These are phyloP conservation scores for Drosophila picticornis DNA, from an alignment of 2,888 invertebrate genomes.

Conservation along the genomic window DNA sequence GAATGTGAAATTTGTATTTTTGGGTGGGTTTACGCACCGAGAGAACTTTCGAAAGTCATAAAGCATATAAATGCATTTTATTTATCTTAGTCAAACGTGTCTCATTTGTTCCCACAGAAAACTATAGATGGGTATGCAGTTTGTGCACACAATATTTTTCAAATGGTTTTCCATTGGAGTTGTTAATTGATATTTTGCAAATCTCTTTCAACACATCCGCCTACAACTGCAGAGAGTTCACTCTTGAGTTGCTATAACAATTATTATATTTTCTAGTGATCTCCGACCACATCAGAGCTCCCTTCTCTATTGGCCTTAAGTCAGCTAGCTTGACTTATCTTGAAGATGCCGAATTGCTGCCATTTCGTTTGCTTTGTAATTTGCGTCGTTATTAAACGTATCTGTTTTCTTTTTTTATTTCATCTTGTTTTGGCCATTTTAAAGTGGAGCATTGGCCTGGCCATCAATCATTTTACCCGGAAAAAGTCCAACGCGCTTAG, in stretches of 20 bases:
- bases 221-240: not conserved
- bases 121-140: not conserved
- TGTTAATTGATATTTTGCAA: not conserved
- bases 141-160: not conserved
- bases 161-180: not conserved
- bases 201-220: not conserved
- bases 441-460: constrained; percentile 69
- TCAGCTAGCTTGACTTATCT: constrained; percentile 29
- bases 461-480: constrained; percentile 72
- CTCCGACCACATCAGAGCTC: not conserved
- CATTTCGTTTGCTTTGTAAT: constrained; percentile 55
- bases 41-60: constrained; percentile 24
- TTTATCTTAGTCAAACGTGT: not conserved
- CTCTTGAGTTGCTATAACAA: not conserved
- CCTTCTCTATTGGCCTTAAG: not conserved
- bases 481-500: constrained; percentile 43
- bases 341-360: constrained; percentile 33
- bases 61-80: constrained; percentile 16
- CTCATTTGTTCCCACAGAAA: constrained; percentile 6
- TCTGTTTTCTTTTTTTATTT: constrained; percentile 28
- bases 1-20: constrained; percentile 19
- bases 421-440: constrained; percentile 53
- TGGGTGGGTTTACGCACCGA: not conserved
- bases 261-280: not conserved
- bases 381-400: constrained; percentile 58